A percentile compares a stretch with the other conserved stretches of the same genome.
Evolutionary conservation across 2,888 invertebrate species (phyloP).

Genomic region (Phyto melanocephala): DNA sequence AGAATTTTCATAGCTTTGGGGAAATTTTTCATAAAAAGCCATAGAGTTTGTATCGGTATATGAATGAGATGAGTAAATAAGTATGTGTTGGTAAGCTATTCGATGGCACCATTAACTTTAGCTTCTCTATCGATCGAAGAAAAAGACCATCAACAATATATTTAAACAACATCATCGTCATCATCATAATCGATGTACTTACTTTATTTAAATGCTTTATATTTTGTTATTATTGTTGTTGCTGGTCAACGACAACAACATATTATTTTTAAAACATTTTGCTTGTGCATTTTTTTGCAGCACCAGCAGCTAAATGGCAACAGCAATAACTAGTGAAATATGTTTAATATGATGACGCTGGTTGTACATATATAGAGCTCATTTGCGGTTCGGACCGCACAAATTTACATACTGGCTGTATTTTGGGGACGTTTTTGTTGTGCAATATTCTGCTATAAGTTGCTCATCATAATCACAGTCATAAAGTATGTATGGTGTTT

Average conservation of each 20-base stretch:
- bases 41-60: background rate
- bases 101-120: slow-evolving; percentile 3
- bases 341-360: slow-evolving; percentile 22
- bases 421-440: slow-evolving; percentile 33
- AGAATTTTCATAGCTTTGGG: slow-evolving; percentile 64
- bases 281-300: slow-evolving; percentile 9
- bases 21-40: slow-evolving; percentile 59
- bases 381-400: slow-evolving; percentile 59
- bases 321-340: background rate
- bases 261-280: slow-evolving; percentile 14
- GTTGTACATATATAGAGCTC: slow-evolving; percentile 55
- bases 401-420: slow-evolving; percentile 59
- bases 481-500: slow-evolving; percentile 56
- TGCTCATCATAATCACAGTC: slow-evolving; percentile 64
- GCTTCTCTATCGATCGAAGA: slow-evolving; percentile 53
- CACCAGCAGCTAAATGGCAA: slow-evolving; percentile 48
- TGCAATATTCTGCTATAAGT: slow-evolving; percentile 43
- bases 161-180: slow-evolving; percentile 55
- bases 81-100: background rate
- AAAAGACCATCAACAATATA: slow-evolving; percentile 48
- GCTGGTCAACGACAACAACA: background rate
- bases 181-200: slow-evolving; percentile 29
- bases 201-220: background rate
- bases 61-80: slow-evolving; percentile 7
- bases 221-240: background rate